A percentile compares a stretch with the other conserved stretches of the same genome.
phyloP scores from a whole-genome alignment of 2,113 vertebrate species.

The Heloderma charlesbogerti region DNA sequence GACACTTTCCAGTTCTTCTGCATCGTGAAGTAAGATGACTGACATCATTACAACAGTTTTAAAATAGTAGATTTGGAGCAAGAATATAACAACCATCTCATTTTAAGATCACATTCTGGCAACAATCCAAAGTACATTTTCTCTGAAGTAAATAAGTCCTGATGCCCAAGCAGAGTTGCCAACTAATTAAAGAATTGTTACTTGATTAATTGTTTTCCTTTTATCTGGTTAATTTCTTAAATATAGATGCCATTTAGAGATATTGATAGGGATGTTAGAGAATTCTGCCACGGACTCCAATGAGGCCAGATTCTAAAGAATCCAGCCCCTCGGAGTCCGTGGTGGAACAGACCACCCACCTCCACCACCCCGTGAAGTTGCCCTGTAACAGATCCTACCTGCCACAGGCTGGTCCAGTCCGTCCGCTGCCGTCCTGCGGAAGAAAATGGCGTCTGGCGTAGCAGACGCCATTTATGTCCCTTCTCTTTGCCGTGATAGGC shows the following conservation, averaged over 20 bases:
- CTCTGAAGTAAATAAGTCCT: background rate
- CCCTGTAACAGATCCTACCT: too few relatives aligned
- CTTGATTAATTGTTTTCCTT: background rate
- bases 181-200: background rate
- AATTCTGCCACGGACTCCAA: too few relatives aligned
- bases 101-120: background rate
- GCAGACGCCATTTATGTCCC: too few relatives aligned
- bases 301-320: too few relatives aligned
- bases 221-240: background rate
- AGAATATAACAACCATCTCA: background rate
- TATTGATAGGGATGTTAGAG: background rate
- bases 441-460: too few relatives aligned
- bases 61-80: background rate
- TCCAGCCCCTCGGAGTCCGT: too few relatives aligned
- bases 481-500: too few relatives aligned
- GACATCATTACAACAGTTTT: background rate
- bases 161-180: background rate
- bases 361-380: too few relatives aligned
- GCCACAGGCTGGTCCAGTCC: too few relatives aligned
- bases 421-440: too few relatives aligned
- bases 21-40: background rate
- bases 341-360: too few relatives aligned
- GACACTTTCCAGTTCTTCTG: constrained; percentile 2
- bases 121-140: background rate
- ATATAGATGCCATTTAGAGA: background rate